Conservation (phyloP, 2,888 invertebrate genomes). For the Parnassius mnemosyne region DNA sequence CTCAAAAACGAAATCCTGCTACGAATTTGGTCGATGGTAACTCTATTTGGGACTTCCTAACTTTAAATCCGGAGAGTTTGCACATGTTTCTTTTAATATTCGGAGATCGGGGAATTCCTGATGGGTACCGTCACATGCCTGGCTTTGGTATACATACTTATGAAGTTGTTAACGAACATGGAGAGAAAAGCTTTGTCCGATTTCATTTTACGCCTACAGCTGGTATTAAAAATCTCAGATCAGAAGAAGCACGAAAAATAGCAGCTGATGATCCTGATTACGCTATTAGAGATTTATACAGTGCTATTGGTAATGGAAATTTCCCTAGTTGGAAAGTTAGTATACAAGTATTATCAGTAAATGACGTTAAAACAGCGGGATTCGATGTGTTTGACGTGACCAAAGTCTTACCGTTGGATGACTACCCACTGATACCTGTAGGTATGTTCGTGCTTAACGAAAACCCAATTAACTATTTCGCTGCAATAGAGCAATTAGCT, state of each 20-base stretch:
- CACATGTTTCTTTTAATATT: constrained; percentile 92
- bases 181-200: constrained; percentile 87
- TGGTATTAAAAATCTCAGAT: constrained; percentile 87
- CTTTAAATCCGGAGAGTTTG: constrained; percentile 89
- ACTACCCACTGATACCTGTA: constrained; percentile 90
- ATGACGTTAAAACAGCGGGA: constrained; percentile 86
- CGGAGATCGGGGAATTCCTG: constrained; percentile 93
- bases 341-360: constrained; percentile 90
- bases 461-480: constrained; percentile 94
- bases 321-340: constrained; percentile 88
- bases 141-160: constrained; percentile 96
- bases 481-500: constrained; percentile 94
- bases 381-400: constrained; percentile 96
- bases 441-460: constrained; percentile 91
- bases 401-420: constrained; percentile 88
- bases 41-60: constrained; percentile 96
- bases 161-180: constrained; percentile 87
- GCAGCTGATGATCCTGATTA: constrained; percentile 89
- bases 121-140: constrained; percentile 94
- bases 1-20: constrained; percentile 94
- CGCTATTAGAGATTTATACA: constrained; percentile 90
- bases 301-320: constrained; percentile 87
- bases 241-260: constrained; percentile 77
- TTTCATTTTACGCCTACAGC: constrained; percentile 94
- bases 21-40: constrained; percentile 92